Conservation (phyloP, 1,140 invertebrate genomes). For the Meloidogyne exigua region DNA sequence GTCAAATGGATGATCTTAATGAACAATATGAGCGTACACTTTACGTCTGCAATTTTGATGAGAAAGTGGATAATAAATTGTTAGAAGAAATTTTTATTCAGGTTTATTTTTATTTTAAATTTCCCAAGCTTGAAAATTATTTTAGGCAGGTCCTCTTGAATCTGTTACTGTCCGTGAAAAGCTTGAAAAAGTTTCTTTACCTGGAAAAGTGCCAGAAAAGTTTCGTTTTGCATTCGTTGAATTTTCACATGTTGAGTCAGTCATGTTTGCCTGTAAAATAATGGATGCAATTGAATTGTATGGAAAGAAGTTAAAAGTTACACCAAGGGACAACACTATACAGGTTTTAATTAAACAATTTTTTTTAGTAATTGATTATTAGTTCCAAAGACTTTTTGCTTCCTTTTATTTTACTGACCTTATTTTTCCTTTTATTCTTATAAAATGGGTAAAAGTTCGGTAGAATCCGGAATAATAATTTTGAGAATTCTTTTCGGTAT, state of each 20-base stretch:
- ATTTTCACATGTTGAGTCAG: conserved; percentile 39
- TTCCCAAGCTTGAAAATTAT: background rate
- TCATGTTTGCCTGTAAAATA: conserved; percentile 35
- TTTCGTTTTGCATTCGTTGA: conserved; percentile 35
- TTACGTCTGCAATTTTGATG: conserved; percentile 30
- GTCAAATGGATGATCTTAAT: background rate
- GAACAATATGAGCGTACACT: conserved; percentile 18
- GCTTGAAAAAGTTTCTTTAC: background rate
- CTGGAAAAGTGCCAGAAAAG: background rate
- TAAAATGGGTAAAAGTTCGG: too few species aligned
- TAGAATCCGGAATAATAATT: too few species aligned
- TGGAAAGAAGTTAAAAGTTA: conserved; percentile 27
- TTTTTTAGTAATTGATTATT: too few species aligned
- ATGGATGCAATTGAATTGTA: conserved; percentile 38
- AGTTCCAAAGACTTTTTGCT: too few species aligned
- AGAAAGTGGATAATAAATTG: conserved; percentile 28
- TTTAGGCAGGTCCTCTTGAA: conserved; percentile 21
- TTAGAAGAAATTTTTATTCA: conserved; percentile 39
- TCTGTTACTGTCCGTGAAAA: conserved; percentile 4
- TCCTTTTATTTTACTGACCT: too few species aligned
- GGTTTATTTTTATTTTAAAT: conserved; percentile 12
- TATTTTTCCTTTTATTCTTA: too few species aligned
- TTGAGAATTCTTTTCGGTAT: too few species aligned
- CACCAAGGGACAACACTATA: conserved; percentile 32
- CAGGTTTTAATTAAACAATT: too few species aligned